Evolutionary conservation across 2,113 vertebrate species (phyloP), one percentile per base, ranked within the genome.

Genomic region (Athene noctua): DNA sequence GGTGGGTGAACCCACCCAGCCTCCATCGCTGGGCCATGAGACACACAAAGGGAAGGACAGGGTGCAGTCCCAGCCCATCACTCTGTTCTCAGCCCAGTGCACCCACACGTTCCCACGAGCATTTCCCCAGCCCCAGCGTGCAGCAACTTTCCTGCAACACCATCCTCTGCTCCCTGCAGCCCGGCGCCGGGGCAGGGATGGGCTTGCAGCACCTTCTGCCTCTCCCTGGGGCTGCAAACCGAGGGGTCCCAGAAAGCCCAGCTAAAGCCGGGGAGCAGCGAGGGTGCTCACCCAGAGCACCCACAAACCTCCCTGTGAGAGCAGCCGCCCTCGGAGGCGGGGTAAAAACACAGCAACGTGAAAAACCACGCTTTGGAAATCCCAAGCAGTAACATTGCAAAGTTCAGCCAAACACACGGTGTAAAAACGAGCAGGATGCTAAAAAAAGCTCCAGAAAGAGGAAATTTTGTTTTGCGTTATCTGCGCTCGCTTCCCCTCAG

Each of bases 381-480:
- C 86, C 93, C 74, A 2, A 52, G 59, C 68, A 29, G 62, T 36
- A 49, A 9, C 47, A 6, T 9, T 17, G 62, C 55, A 5, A 46
- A 92, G 63, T 59, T 94, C 90, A 75, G 67, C n/a, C 52, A 13
- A 21, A 13, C 1, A 49, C 1, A 21, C 67, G 47, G 3, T 10
- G 54, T 80, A 70, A 86, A 92, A 89, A 78, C 4, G 67, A 73
- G 61, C 78, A n/a, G 36, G 23, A 17, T 70, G 68, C 90, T 95
- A 89, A 96, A 96, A 96, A 94, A 42, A n/a, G 49, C 75, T 67
- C 57, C 87, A 88, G 72, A 94, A 94, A 94, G 95, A 95, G 97
- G 95, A 95, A 92, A 92, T 89, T 61, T 71, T 38, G 80, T 49
- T n/a, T 74, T 5, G 5, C 20, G 0, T 81, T 49, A 70, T 79